Evolutionary conservation across 2,888 invertebrate genomes (phyloP).

Genomic region (Philhelius pedissequus): DNA sequence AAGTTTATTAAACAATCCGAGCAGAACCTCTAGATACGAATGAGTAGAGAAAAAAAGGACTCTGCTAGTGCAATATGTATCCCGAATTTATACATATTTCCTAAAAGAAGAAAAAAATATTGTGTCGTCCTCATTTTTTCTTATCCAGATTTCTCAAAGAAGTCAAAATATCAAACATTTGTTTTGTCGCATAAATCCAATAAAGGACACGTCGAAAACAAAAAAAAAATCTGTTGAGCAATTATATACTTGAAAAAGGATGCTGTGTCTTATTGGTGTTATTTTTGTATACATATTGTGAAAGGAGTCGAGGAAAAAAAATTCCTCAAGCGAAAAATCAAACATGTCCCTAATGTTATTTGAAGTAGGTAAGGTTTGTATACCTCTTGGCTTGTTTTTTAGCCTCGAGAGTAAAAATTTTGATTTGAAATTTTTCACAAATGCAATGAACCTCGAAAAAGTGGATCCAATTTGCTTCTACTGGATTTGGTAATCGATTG

Average conservation of each 20-base stretch:
- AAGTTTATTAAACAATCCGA: slow-evolving; percentile 63
- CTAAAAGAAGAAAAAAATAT: slow-evolving; percentile 36
- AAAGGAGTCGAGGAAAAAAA: neutral
- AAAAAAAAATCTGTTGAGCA: slow-evolving; percentile 4
- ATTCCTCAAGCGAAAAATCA: slow-evolving; percentile 57
- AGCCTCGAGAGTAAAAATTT: neutral
- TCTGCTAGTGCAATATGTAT: slow-evolving; percentile 31
- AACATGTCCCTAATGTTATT: slow-evolving; percentile 63
- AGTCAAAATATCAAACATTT: slow-evolving; percentile 58
- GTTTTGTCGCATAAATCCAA: slow-evolving; percentile 66
- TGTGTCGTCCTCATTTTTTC: neutral
- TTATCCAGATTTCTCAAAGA: slow-evolving; percentile 30
- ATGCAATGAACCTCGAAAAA: slow-evolving; percentile 44
- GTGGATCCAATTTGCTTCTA: neutral
- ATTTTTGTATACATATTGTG: neutral
- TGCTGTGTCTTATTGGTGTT: neutral
- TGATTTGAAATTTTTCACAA: slow-evolving; percentile 27
- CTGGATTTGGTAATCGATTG: slow-evolving; percentile 25
- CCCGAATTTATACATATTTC: neutral
- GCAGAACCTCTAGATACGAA: too few species aligned
- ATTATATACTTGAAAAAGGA: slow-evolving; percentile 40
- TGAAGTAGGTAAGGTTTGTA: slow-evolving; percentile 23
- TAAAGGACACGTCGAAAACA: slow-evolving; percentile 49
- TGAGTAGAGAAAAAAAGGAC: slow-evolving; percentile 17
- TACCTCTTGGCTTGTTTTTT: neutral